phyloP scores from a whole-genome alignment of 2,113 vertebrate genomes.

The Oostethus manadensis region DNA sequence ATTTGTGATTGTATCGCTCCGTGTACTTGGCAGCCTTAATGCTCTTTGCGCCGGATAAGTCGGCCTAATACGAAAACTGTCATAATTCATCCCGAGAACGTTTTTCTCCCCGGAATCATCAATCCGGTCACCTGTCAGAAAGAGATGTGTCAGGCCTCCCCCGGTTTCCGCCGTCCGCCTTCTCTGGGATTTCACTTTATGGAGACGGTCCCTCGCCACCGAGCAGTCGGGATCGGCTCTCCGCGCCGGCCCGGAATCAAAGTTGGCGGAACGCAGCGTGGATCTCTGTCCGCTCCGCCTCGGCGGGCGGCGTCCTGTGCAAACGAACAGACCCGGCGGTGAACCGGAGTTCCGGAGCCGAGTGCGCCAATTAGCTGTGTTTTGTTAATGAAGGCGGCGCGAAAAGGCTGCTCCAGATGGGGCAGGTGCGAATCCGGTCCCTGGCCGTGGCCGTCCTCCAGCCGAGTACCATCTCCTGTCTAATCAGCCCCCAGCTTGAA shows the following conservation, averaged over 20 bases:
- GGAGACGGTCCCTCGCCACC: constrained; percentile 68
- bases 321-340: constrained; percentile 99
- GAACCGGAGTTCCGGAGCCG: constrained; percentile 84
- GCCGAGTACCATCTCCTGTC: constrained; percentile 80
- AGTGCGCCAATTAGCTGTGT: constrained; percentile 94
- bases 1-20: constrained; percentile 75
- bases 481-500: constrained; percentile 88
- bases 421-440: constrained; percentile 70
- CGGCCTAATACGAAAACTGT: constrained; percentile 79
- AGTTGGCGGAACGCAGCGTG: constrained; percentile 42
- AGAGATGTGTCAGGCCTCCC: constrained; percentile 45
- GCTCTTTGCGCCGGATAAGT: constrained; percentile 74
- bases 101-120: constrained; percentile 66
- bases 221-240: constrained; percentile 59
- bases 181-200: constrained; percentile 70
- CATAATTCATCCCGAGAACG: constrained; percentile 72
- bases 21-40: constrained; percentile 73
- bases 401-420: constrained; percentile 69
- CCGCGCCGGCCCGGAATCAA: constrained; percentile 54
- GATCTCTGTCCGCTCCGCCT: constrained; percentile 66
- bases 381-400: constrained; percentile 88
- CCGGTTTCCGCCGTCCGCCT: constrained; percentile 22
- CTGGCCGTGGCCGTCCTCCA: constrained; percentile 76
- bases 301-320: constrained; percentile 87
- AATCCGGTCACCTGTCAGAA: constrained; percentile 64